Evolutionary conservation across 1,140 invertebrate genomes (phyloP), one percentile per base, ranked within the genome.

Genomic region (Neodiprion pinetum): DNA sequence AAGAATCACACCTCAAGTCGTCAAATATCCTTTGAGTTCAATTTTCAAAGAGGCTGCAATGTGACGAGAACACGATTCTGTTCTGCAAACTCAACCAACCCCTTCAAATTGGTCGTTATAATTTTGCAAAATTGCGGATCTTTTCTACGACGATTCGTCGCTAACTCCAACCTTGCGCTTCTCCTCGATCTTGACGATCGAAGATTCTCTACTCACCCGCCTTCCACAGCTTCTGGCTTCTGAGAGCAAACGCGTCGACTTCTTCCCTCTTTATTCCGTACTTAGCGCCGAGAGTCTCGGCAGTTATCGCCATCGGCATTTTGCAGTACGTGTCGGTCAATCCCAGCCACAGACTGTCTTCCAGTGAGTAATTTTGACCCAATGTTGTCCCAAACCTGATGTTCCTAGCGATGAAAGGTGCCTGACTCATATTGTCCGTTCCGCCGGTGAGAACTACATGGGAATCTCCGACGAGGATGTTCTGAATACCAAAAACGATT

Each of bases 291-390:
- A 99, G 90, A 86, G 99, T 99, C 89, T 99, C 98, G 10, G 98
- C 98, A 1, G 98, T 99, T 76, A 98, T 87, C 9, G 96, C 98
- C 98, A 99, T 99, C 0, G 97, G 95, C 21, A 97, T 90, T 80
- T 96, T 95, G 83, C 96, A 97, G 84, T 98, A 94, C 0, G 92
- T 91, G 86, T 99, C 98, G 0, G 94, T 94, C 0, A 99, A 90
- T 3, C 96, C 95, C n/a, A 93, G 88, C 98, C 98, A 99, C 9
- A 99, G 87, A 0, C 92, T 91, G 89, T 99, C 98, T 89, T 99
- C 97, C 75, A 99, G 91, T 79, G 95, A 89, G 75, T 94, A 91
- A 73, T 93, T 93, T 65, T 90, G 87, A 0, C 98, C 98, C 3
- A 99, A 88, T 9, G 91, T 91, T 12, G 96, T 95, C 14, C 98